Evolutionary conservation across 2,113 vertebrate genomes (phyloP), one percentile per base, ranked within the genome.

Genomic region (Tetrax tetrax): DNA sequence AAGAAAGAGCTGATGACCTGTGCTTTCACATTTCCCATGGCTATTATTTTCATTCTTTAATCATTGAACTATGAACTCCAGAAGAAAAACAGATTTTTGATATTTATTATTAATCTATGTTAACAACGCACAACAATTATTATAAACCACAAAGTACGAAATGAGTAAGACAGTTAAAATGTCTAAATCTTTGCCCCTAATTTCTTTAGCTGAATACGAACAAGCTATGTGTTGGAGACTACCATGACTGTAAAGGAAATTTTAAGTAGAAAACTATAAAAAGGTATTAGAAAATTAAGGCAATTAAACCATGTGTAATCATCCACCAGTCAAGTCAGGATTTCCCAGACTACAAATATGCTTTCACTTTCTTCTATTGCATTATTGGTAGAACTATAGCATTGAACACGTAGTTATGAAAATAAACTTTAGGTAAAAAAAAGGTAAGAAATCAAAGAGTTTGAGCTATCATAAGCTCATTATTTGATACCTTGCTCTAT

Each of bases 401-500:
- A 92, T 17, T 37, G 54, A 76, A 83, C 21, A 80, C 0, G 3
- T 16, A 41, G 15, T 48, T 88, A 92, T 12, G 22, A 60, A 91
- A 95, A 65, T 9, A 78, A 70, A 83, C 47, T 84, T 91, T 66
- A 59, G n/a, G 9, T 35, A 81, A 88, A 72, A 72, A 75, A 57
- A 75, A 81, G n/a, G 85, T 85, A 86, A 91, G 54, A 96, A 96
- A 89, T 50, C 88, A 96, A 85, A 90, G 87, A 89, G 54, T 93
- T 83, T 95, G 94, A 97, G 95, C 97, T 94, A 45, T 48, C 91
- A 82, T 59, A 91, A 95, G 95, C 94, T 96, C 95, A 95, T 91
- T 89, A 91, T 97, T 41, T 97, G 96, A 98, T 98, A 99, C 99
- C 99, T 99, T 99, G 99, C 98, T 99, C 99, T 97, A 99, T 97